Evolutionary conservation across 2,888 invertebrate species (phyloP).

Genomic region (Mycogona germanica): DNA sequence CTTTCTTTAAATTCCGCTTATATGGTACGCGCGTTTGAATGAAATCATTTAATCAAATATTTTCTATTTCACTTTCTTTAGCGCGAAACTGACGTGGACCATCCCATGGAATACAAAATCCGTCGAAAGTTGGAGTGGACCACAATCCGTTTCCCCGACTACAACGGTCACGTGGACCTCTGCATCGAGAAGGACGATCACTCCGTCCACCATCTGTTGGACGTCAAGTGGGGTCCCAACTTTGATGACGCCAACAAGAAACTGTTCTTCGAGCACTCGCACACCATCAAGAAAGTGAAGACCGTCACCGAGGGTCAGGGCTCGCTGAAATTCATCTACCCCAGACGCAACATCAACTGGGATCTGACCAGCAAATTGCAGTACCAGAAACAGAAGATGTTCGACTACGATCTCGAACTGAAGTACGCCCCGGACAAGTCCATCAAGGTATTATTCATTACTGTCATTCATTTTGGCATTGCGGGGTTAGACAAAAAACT

Average conservation of each 20-base stretch:
- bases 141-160: conserved; percentile 5
- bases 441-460: conserved; percentile 2
- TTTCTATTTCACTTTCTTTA: background rate
- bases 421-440: conserved; percentile 3
- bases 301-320: conserved; percentile 3
- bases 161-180: background rate
- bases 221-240: conserved; percentile 6
- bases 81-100: background rate
- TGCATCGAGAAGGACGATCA: background rate
- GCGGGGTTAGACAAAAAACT: background rate
- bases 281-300: background rate
- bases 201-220: background rate
- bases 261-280: conserved; percentile 2
- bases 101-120: background rate
- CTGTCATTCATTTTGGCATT: background rate
- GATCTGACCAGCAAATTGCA: conserved; percentile 1
- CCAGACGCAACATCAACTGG: conserved; percentile 7
- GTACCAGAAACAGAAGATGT: background rate
- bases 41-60: no score
- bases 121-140: conserved; percentile 1
- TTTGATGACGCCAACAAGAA: conserved; percentile 8
- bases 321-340: background rate
- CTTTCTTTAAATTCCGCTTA: background rate
- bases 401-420: conserved; percentile 7
- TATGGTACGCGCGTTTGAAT: no score